Percentiles rank a stretch among this genome's conserved stretches.
phyloP scores from a whole-genome alignment of 2,113 vertebrate genomes.

The Oryzias woworae region DNA sequence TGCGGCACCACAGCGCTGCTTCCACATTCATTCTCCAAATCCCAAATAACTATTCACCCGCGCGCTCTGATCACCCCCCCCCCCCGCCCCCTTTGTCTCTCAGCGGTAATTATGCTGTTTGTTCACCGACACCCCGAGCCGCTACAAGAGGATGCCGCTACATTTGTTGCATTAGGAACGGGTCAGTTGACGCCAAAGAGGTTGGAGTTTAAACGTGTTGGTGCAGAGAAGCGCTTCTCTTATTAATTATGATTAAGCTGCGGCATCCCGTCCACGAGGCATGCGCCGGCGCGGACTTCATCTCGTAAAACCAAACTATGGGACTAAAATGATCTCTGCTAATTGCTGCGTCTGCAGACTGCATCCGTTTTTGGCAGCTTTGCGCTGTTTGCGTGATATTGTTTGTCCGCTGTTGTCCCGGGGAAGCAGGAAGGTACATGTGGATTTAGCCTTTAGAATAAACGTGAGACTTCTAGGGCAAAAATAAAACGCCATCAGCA shows the following conservation, averaged over 20 bases:
- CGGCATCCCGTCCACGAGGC: constrained; percentile 29
- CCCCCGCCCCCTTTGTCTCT: constrained; percentile 61
- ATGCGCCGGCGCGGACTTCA: constrained; percentile 21
- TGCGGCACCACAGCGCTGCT: constrained; percentile 31
- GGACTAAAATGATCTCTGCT: constrained; percentile 4
- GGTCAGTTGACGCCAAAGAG: constrained; percentile 69
- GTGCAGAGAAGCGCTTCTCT: constrained; percentile 37
- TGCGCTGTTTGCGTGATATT: neutral
- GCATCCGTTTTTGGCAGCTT: neutral
- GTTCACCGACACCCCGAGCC: constrained; percentile 63
- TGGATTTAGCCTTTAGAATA: no score
- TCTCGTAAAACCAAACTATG: constrained; percentile 3
- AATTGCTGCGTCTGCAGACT: constrained; percentile 5
- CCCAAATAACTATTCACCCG: constrained; percentile 13
- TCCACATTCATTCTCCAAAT: constrained; percentile 36
- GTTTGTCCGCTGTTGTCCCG: no score
- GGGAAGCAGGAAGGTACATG: no score
- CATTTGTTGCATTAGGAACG: constrained; percentile 72
- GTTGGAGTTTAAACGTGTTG: constrained; percentile 55
- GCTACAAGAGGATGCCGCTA: constrained; percentile 64
- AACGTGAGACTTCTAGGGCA: no score
- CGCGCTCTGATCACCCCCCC: constrained; percentile 11
- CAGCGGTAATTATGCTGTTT: constrained; percentile 71
- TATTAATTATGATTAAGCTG: constrained; percentile 46
- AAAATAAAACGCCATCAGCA: no score